These are phyloP conservation scores for Silurus meridionalis DNA, from an alignment of 2,113 vertebrate species.

Conservation along the genomic window DNA sequence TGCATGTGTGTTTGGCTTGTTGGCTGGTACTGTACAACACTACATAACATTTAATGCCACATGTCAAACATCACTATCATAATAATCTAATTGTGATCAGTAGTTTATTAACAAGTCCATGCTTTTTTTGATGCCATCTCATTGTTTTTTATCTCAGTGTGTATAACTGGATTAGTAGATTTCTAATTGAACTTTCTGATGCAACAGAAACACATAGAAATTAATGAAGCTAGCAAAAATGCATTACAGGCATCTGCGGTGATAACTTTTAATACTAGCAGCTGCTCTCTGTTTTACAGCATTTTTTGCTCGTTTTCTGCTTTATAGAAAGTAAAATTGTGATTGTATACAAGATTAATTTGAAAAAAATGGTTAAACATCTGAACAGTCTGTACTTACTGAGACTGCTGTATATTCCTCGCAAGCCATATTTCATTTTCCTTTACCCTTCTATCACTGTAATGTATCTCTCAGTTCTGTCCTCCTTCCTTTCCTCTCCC, in stretches of 20 bases:
- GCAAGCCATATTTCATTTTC: conserved; percentile 18
- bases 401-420: neutral
- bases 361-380: neutral
- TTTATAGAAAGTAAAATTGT: neutral
- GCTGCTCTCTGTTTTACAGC: neutral
- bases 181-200: neutral
- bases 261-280: neutral
- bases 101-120: neutral
- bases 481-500: conserved; percentile 61
- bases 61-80: neutral
- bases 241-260: neutral
- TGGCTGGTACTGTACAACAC: neutral
- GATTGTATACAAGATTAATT: neutral
- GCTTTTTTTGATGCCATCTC: neutral
- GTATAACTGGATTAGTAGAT: neutral
- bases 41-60: neutral
- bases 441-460: conserved; percentile 50
- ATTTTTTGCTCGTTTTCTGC: neutral
- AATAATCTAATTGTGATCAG: neutral
- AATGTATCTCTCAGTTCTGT: conserved; percentile 32
- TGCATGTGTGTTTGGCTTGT: neutral
- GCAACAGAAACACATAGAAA: neutral
- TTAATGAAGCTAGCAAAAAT: neutral
- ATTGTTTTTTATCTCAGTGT: neutral
- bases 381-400: neutral